Evolutionary conservation across 2,113 vertebrate genomes (phyloP), one percentile per base, ranked within the genome.

Genomic region (Grammomys surdaster): DNA sequence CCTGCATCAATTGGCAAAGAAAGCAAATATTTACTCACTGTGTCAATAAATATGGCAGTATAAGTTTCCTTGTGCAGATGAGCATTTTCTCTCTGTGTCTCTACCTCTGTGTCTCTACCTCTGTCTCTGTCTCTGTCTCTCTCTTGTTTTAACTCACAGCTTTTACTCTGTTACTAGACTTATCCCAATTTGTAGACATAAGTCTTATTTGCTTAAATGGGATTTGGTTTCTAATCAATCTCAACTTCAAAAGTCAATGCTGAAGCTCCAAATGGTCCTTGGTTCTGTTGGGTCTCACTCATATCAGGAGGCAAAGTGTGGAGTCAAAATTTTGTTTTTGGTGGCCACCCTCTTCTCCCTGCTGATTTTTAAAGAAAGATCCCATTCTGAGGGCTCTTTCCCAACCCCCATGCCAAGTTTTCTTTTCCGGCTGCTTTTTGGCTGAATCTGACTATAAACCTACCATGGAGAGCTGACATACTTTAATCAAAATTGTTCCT

Each of bases 21-120:
- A 94, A n/a, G 69, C 56, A 97, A 97, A 97, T 95, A 91, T 95
- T 96, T 97, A 95, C 31, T 73, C 33, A 48, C 12, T 20, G 10
- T 89, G 16, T 65, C 75, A 48, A 43, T 90, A 89, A 96, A 92
- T 90, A 75, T 4, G 33, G 20, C 67, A 77, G 84, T 78, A 89
- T 86, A 92, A 46, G 28, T 84, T 97, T 97, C 65, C 33, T 73
- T 89, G 19, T 67, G 46, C 63, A 13, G 75, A 92, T 85, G 10
- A 48, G 1, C 0, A 58, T 70, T 85, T 76, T 76, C 70, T 43
- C 9, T 65, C 5, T 40, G 9, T 48, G 6, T n/a, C 12, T 69
- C 26, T 69, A 33, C 16, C 6, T n/a, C 4, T 70, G 20, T 70
- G 43, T 85, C 12, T 91, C n/a, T 78, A 8, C 91, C 12, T 56